Conservation (phyloP, 2,888 invertebrate species). For the Acronicta psi region DNA sequence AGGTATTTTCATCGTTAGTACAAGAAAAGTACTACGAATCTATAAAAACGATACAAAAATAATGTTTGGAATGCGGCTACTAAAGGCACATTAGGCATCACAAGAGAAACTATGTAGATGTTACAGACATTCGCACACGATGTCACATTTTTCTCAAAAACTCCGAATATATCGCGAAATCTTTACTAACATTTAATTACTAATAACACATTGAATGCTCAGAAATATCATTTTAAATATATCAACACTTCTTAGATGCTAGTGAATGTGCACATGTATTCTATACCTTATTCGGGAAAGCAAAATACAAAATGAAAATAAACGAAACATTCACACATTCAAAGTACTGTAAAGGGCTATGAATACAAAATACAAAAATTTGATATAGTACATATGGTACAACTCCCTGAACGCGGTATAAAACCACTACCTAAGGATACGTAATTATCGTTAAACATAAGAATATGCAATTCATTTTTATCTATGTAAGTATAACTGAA, state of each 20-base stretch:
- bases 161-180: conserved; percentile 11
- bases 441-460: conserved; percentile 5
- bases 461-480: conserved; percentile 7
- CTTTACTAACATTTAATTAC: conserved; percentile 15
- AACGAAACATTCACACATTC: too few relatives aligned
- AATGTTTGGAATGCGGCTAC: conserved; percentile 64
- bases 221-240: conserved; percentile 6
- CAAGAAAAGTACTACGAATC: conserved; percentile 46
- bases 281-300: neutral
- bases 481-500: conserved; percentile 5
- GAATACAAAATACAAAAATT: neutral
- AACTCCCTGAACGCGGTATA: neutral
- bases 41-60: conserved; percentile 51
- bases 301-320: neutral
- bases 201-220: conserved; percentile 21
- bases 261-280: conserved; percentile 6
- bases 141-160: conserved; percentile 23
- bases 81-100: conserved; percentile 54
- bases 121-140: conserved; percentile 11
- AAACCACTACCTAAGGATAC: conserved; percentile 10
- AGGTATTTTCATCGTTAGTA: conserved; percentile 61
- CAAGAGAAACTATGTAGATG: conserved; percentile 23
- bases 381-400: neutral
- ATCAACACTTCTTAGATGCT: conserved; percentile 2
- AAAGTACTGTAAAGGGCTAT: neutral